Percentiles rank a stretch among this genome's conserved stretches.
Conservation (phyloP, 2,113 vertebrate species). For the Tachysurus fulvidraco region DNA sequence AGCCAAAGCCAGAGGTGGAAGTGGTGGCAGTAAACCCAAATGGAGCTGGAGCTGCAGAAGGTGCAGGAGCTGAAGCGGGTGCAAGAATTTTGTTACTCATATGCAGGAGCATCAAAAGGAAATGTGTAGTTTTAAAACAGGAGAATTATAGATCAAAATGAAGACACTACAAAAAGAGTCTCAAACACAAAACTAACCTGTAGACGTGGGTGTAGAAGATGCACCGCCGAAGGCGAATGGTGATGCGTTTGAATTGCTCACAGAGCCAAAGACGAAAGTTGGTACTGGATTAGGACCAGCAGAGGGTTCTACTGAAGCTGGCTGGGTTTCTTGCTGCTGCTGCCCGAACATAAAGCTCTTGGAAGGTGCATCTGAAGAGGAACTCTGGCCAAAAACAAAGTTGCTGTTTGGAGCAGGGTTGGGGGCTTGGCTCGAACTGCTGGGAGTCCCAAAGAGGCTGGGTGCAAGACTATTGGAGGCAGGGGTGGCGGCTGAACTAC, state of each 20-base stretch:
- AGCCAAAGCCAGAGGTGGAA: slow-evolving; percentile 75
- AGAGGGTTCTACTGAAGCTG: slow-evolving; percentile 65
- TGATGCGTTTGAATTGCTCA: slow-evolving; percentile 62
- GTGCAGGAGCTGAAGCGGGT: slow-evolving; percentile 71
- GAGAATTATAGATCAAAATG: too few species aligned
- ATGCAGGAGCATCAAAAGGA: not conserved
- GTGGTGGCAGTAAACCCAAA: slow-evolving; percentile 81
- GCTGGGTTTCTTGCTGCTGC: slow-evolving; percentile 80
- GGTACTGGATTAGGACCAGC: slow-evolving; percentile 59
- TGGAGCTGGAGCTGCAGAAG: slow-evolving; percentile 65
- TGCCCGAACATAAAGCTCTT: slow-evolving; percentile 83
- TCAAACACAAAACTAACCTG: slow-evolving; percentile 73
- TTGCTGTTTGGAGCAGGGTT: slow-evolving; percentile 55
- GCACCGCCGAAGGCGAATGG: slow-evolving; percentile 81
- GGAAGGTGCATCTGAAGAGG: slow-evolving; percentile 71
- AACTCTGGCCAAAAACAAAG: slow-evolving; percentile 86
- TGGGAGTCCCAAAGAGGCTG: slow-evolving; percentile 75
- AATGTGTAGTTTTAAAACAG: not conserved
- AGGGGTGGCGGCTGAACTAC: slow-evolving; percentile 60
- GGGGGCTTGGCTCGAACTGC: slow-evolving; percentile 63
- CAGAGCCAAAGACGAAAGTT: slow-evolving; percentile 82
- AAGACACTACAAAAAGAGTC: not conserved
- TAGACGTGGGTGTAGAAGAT: slow-evolving; percentile 72
- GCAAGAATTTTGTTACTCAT: slow-evolving; percentile 26
- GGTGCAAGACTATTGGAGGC: slow-evolving; percentile 64